These are phyloP conservation scores for Heliconius sara DNA, from an alignment of 2,888 invertebrate genomes.

Conservation along the genomic window DNA sequence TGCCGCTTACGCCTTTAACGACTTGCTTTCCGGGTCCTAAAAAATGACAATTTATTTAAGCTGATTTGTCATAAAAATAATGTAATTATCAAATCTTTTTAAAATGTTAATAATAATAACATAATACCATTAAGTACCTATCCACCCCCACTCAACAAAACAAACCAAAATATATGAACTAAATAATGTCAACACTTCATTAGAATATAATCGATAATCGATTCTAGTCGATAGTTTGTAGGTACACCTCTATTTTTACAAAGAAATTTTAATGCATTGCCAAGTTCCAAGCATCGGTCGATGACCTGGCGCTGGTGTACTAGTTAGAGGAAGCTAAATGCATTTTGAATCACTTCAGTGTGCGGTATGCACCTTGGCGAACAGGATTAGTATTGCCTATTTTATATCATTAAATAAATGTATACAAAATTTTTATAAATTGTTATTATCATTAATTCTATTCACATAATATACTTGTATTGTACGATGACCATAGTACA, in stretches of 20 bases:
- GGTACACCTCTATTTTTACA: background rate
- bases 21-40: slow-evolving; percentile 83
- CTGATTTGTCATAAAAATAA: no score
- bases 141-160: no score
- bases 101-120: background rate
- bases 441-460: background rate
- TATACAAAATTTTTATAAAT: background rate
- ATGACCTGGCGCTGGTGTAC: slow-evolving; percentile 37
- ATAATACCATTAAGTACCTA: no score
- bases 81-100: no score
- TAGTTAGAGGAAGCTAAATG: slow-evolving; percentile 23
- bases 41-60: slow-evolving; percentile 48
- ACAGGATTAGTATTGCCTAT: slow-evolving; percentile 17
- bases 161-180: no score
- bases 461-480: background rate
- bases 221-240: background rate
- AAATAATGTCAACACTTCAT: no score
- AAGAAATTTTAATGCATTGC: background rate
- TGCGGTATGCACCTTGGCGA: slow-evolving; percentile 10
- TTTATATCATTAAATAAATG: background rate
- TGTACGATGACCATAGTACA: background rate
- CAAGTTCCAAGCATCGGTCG: slow-evolving; percentile 38
- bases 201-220: background rate
- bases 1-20: slow-evolving; percentile 85
- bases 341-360: slow-evolving; percentile 15